Evolutionary conservation across 2,888 invertebrate genomes (phyloP), one percentile per base, ranked within the genome.

Genomic region (Sinotaia quadrata): DNA sequence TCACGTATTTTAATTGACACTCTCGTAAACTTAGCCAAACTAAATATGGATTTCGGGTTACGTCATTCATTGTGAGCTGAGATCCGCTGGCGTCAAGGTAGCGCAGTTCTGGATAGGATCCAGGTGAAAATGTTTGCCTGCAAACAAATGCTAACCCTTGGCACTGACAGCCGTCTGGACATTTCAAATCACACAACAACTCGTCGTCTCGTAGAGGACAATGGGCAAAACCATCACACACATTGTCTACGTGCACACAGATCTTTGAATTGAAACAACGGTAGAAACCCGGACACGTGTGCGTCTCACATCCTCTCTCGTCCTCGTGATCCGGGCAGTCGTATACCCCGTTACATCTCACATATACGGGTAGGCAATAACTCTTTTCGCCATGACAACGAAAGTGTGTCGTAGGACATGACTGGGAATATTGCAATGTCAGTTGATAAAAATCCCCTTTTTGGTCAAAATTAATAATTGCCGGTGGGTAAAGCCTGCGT

Each of bases 151-250:
- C 36, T 10, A 60, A 34, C 5, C 60, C 60, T 34, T 60, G 60
- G 49, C 60, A 60, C 44, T 33, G 60, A 47, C 60, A 60, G 7
- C 47, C 49, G 31, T 24, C 60, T 47, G 60, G 44, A 60, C 60
- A 60, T 21, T 31, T 60, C 60, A 47, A n/a, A 36, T 44, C 29
- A 59, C 59, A 59, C 59, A 59, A 31, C 41, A 33, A 44, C 24
- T 59, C 59, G 24, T 60, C 60, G 37, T 60, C 60, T 15, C 33
- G 47, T 12, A 33, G 59, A 27, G 60, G 60, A 60, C 60, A 60
- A 44, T 60, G 60, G 7, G 24, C n/a, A 44, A 36, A 44, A 37
- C 60, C 60, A 15, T 60, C 60, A 60, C 60, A 60, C 44, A 60
- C 21, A 18, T 60, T 31, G 27, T 60, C 47, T 2, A 21, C 15